A percentile compares a stretch with the other conserved stretches of the same genome.
These are phyloP conservation scores for Neodon shergylaensis DNA, from an alignment of 2,113 vertebrate genomes.

Conservation along the genomic window DNA sequence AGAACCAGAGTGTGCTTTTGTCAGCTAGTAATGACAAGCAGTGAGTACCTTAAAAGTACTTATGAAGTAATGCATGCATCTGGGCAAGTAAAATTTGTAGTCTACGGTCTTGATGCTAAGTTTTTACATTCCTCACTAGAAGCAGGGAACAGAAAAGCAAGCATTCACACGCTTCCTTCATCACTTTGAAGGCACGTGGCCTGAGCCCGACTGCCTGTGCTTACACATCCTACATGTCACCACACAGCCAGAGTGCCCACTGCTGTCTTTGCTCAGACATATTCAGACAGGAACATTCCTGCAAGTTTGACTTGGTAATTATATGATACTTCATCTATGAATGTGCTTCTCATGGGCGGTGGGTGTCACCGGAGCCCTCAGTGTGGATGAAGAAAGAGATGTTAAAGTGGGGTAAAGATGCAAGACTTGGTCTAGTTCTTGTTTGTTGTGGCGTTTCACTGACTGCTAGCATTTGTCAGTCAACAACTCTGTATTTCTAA, in stretches of 20 bases:
- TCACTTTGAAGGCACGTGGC: background rate
- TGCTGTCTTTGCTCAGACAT: background rate
- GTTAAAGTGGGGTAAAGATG: background rate
- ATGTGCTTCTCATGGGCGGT: background rate
- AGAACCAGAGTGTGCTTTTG: slow-evolving; percentile 59
- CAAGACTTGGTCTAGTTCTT: background rate
- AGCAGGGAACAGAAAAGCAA: background rate
- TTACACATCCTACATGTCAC: background rate
- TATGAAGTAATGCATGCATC: background rate
- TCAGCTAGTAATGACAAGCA: slow-evolving; percentile 59
- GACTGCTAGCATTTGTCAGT: background rate
- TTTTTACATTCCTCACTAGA: background rate
- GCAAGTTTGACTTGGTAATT: background rate
- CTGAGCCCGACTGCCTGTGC: background rate
- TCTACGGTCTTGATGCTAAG: slow-evolving; percentile 17
- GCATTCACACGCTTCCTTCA: background rate
- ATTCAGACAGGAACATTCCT: slow-evolving; percentile 9
- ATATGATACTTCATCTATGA: background rate
- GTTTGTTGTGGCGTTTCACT: background rate
- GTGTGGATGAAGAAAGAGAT: background rate
- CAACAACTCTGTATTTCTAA: background rate
- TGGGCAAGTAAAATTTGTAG: background rate
- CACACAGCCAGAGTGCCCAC: background rate
- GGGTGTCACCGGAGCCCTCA: background rate
- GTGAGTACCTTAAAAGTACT: slow-evolving; percentile 39